These are phyloP conservation scores for Sceloporus undulatus DNA, from an alignment of 2,113 vertebrate species.

Conservation along the genomic window DNA sequence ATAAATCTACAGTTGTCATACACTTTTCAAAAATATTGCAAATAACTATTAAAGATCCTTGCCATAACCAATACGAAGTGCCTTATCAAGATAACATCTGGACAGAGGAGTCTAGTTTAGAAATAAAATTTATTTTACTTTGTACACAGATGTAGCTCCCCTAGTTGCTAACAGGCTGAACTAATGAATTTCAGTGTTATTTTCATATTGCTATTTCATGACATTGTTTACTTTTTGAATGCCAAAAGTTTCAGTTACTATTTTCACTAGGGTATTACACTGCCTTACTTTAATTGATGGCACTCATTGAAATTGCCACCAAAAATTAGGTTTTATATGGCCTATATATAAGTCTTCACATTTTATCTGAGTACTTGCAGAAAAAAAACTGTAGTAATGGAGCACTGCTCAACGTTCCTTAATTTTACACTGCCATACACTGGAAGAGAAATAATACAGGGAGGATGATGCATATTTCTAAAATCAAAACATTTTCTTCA, in stretches of 20 bases:
- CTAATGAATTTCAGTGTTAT: slow-evolving; percentile 36
- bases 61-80: not conserved
- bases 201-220: slow-evolving; percentile 19
- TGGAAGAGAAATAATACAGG: slow-evolving; percentile 29
- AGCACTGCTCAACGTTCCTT: not conserved
- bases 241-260: slow-evolving; percentile 33
- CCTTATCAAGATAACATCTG: slow-evolving; percentile 9
- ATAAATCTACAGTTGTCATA: not conserved
- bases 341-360: not conserved
- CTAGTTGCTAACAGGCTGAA: slow-evolving; percentile 21
- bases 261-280: slow-evolving; percentile 30
- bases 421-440: not conserved
- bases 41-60: not conserved
- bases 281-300: slow-evolving; percentile 37
- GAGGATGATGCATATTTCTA: slow-evolving; percentile 19
- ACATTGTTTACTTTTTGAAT: slow-evolving; percentile 36
- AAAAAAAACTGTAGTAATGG: not conserved
- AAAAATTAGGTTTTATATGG: slow-evolving; percentile 14
- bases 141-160: slow-evolving; percentile 26
- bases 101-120: not conserved
- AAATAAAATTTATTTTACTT: slow-evolving; percentile 4
- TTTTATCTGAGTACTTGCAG: slow-evolving; percentile 1
- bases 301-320: slow-evolving; percentile 7
- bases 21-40: not conserved
- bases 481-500: not conserved